Evolutionary conservation across 2,888 invertebrate genomes (phyloP).

Genomic region (Dryobotodes eremita): DNA sequence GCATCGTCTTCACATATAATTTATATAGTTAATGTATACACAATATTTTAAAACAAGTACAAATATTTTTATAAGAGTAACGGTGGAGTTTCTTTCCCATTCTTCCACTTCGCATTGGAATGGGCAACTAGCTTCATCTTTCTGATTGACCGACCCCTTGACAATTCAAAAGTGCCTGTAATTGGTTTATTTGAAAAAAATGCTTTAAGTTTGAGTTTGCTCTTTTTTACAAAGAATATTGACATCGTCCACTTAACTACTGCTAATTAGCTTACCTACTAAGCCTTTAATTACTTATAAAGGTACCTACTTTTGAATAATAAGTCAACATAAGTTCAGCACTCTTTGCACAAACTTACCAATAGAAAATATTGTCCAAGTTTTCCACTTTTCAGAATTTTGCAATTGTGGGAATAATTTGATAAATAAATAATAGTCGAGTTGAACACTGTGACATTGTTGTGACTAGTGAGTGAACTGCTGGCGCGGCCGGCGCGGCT

Average conservation of each 20-base stretch:
- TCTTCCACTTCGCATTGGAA: too few species aligned
- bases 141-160: too few species aligned
- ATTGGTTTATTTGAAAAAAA: too few species aligned
- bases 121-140: too few species aligned
- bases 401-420: neutral
- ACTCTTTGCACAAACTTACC: neutral
- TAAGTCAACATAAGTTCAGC: neutral
- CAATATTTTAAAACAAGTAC: too few species aligned
- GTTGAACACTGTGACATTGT: neutral
- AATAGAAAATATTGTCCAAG: neutral
- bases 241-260: neutral
- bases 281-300: neutral
- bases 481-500: conserved; percentile 1
- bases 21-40: too few species aligned
- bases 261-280: neutral
- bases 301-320: neutral
- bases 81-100: too few species aligned
- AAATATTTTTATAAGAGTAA: too few species aligned
- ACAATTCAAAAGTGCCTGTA: too few species aligned
- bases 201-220: too few species aligned
- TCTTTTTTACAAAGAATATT: neutral
- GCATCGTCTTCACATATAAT: too few species aligned
- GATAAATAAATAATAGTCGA: neutral
- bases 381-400: neutral
- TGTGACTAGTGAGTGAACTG: conserved; percentile 21